These are phyloP conservation scores for Hemiprocne comata DNA, from an alignment of 2,113 vertebrate genomes.

Conservation along the genomic window DNA sequence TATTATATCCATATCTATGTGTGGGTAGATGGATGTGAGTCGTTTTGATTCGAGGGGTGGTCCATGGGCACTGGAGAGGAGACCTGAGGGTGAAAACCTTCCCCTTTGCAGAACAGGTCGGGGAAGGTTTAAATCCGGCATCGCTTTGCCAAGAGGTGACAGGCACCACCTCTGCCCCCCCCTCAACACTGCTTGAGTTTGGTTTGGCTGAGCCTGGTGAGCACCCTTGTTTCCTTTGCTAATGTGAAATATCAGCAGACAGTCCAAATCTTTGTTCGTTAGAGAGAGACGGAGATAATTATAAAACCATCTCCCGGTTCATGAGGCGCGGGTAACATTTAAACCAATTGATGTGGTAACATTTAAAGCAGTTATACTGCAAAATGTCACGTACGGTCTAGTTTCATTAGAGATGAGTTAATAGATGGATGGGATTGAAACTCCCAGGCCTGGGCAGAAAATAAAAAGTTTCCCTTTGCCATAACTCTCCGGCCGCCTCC, in stretches of 20 bases:
- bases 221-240: constrained; percentile 3
- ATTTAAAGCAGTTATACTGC: constrained; percentile 60
- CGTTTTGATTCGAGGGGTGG: background rate
- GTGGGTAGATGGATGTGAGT: background rate
- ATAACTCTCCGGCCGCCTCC: background rate
- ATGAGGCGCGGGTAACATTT: constrained; percentile 61
- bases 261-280: constrained; percentile 35
- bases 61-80: background rate
- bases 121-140: background rate
- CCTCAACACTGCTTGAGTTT: accelerated
- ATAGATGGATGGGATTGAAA: constrained; percentile 49
- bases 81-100: background rate
- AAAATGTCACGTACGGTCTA: constrained; percentile 55
- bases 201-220: background rate
- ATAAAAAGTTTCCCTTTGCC: background rate
- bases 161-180: background rate
- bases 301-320: constrained; percentile 57
- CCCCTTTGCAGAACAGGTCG: background rate
- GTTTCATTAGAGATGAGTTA: constrained; percentile 59
- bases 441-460: background rate
- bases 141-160: background rate
- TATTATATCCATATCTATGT: background rate
- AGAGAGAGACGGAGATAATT: constrained; percentile 61
- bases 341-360: constrained; percentile 63
- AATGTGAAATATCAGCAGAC: background rate